These are phyloP conservation scores for Petrosia ficiformis DNA, from an alignment of 37 sponge, comb jelly and placozoan species.

Conservation along the genomic window DNA sequence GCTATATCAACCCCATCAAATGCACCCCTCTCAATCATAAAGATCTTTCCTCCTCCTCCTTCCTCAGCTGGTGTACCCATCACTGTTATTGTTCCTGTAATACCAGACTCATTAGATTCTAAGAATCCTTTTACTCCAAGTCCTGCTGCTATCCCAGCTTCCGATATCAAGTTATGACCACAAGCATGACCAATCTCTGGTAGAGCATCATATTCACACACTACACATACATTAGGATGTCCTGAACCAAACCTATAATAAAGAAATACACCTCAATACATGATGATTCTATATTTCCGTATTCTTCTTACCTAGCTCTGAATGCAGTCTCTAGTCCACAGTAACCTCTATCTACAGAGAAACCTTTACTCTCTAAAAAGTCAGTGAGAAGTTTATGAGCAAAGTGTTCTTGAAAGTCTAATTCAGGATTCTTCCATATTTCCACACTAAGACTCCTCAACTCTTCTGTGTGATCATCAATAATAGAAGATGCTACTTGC, in stretches of 20 bases:
- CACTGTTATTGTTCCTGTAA: constrained; percentile 56
- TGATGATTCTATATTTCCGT: not conserved
- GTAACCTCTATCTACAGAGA: constrained; percentile 38
- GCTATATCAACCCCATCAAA: constrained; percentile 76
- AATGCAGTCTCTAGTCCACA: constrained; percentile 63
- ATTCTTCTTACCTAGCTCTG: constrained; percentile 62
- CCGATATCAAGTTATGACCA: constrained; percentile 87
- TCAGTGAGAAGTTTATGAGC: constrained; percentile 32
- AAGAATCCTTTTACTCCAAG: constrained; percentile 77
- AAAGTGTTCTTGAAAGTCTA: constrained; percentile 40
- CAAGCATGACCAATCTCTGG: constrained; percentile 89
- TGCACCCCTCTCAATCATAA: constrained; percentile 59
- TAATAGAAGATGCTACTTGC: not conserved
- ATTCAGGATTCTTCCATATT: not conserved
- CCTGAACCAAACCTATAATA: constrained; percentile 45
- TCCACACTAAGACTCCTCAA: not conserved
- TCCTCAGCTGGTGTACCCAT: constrained; percentile 94
- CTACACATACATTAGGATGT: constrained; percentile 56
- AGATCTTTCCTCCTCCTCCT: constrained; percentile 77
- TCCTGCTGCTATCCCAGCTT: constrained; percentile 79
- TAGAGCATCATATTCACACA: constrained; percentile 87
- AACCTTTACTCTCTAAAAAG: constrained; percentile 60
- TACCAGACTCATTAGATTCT: constrained; percentile 32
- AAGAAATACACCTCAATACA: no score
- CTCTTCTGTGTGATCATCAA: not conserved